Conservation (phyloP, 2,113 vertebrate species). For the Glaucomys volans region DNA sequence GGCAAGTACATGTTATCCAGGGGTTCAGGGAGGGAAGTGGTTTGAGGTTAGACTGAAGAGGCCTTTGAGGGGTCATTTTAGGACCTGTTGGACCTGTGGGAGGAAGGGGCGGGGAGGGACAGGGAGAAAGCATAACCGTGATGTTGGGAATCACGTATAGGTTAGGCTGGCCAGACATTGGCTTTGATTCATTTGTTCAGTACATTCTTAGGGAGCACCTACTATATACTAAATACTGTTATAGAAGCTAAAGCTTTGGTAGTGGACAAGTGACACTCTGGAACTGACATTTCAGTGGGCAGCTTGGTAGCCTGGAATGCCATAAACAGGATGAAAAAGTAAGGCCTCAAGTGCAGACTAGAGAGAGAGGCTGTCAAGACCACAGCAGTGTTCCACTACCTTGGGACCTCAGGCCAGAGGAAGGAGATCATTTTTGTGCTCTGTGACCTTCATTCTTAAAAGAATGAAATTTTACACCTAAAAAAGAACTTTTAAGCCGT, state of each 20-base stretch:
- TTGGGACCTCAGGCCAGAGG: neutral
- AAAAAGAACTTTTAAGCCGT: neutral
- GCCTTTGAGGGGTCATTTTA: neutral
- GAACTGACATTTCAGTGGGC: neutral
- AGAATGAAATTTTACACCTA: neutral
- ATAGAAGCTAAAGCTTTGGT: neutral
- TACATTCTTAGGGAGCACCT: neutral
- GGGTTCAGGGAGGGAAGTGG: neutral
- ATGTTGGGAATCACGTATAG: neutral
- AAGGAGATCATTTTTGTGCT: neutral
- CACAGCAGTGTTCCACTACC: neutral
- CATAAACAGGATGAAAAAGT: conserved; percentile 77
- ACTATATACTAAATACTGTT: neutral
- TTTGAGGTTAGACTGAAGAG: neutral
- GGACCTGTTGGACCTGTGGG: neutral
- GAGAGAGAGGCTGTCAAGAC: conserved; percentile 55
- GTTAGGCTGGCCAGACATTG: neutral
- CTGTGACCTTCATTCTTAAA: neutral
- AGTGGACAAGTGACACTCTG: neutral
- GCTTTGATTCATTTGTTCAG: neutral
- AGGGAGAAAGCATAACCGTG: too few species aligned
- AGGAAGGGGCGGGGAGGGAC: accelerated
- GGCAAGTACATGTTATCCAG: accelerated
- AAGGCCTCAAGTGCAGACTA: conserved; percentile 82
- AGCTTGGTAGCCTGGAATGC: neutral